Base-by-base conservation (phyloP, 1,140 invertebrate genomes). In the Chironomus striatipennis region DNA sequence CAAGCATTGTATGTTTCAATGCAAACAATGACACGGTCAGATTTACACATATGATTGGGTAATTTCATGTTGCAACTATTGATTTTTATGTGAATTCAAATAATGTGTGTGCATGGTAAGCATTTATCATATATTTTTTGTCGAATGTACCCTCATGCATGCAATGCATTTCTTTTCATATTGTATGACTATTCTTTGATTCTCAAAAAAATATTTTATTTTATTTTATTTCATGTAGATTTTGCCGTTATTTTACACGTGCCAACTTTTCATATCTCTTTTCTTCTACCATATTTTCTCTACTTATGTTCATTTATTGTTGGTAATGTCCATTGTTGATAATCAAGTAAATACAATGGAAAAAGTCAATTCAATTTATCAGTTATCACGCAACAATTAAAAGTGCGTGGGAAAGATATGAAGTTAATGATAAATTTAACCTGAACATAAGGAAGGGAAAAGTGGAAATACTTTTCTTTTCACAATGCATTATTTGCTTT, bases 371-470 rank as follows among this genome's bases (percentile, higher is more conserved):
- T 57, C 47, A 57, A 57, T 57, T 57, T 57, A 57, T 57, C 47
- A n/a, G 12, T 57, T 57, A 57, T 57, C 47, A 57, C 47, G 47
- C 47, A 57, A 57, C n/a, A 57, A 57, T 57, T 57, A 57, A 57
- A 15, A 57, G 47, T 57, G 47, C 47, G 47, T 57, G 47, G 47
- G 47, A 57, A 57, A 57, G 12, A 34, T 34, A 34, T 34, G 24
- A 34, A 1, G 1, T 34, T 34, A 34, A 34, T 34, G 24, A 34
- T 34, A 34, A 34, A 34, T 2, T 2, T 34, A 2, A 34, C 24
- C 24, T 5, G 24, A 34, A 34, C 5, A 34, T 34, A 34, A 34
- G 24, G 24, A 34, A 34, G 2, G 24, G 24, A 34, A 34, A 34
- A 34, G 24, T 34, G 24, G 24, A 34, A 34, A 34, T 34, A 34